Evolutionary conservation across 2,113 vertebrate genomes (phyloP), one percentile per base, ranked within the genome.

Genomic region (Nycticebus coucang): DNA sequence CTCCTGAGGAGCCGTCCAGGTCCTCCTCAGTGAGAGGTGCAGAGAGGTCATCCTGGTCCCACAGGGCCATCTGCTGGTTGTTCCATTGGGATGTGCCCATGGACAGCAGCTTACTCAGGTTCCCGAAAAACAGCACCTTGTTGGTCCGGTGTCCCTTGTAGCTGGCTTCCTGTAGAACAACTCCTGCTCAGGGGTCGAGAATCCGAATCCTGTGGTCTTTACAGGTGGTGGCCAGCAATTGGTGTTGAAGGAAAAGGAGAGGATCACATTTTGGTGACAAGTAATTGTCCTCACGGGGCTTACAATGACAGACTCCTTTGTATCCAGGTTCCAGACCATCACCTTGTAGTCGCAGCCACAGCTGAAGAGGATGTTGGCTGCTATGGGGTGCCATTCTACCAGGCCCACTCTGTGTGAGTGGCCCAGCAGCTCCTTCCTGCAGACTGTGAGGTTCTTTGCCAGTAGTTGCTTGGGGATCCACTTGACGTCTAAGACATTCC

Each of bases 291-390:
- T 98, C 95, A 99, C 98, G 0, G 99, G 99, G 24, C 97, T 99
- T 4, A 98, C 98, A 78, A 99, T 98, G 59, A 99, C 97, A 87
- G 94, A 21, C 0, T 99, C 99, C 1, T 96, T 92, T 90, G 97
- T 98, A 87, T 99, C 99, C 94, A 99, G 98, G 96, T 99, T 99
- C 99, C 99, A 99, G 98, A 99, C 98, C 99, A 99, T 99, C 94
- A 99, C 99, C 99, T 99, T 98, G 98, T 99, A 99, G 98, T 99
- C 99, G 2, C 99, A 99, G 82, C 98, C 99, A 0, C 99, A 98
- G 35, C 99, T 99, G 98, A 99, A 99, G 93, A 99, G 99, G 97
- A 99, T 98, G 96, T 99, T 99, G 78, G 98, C 98, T 2, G 99
- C 99, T 0, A 99, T 99, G 24, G 99, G 99, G 95, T 99, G 99